phyloP scores from a whole-genome alignment of 2,113 vertebrate genomes.

The Silurus meridionalis region DNA sequence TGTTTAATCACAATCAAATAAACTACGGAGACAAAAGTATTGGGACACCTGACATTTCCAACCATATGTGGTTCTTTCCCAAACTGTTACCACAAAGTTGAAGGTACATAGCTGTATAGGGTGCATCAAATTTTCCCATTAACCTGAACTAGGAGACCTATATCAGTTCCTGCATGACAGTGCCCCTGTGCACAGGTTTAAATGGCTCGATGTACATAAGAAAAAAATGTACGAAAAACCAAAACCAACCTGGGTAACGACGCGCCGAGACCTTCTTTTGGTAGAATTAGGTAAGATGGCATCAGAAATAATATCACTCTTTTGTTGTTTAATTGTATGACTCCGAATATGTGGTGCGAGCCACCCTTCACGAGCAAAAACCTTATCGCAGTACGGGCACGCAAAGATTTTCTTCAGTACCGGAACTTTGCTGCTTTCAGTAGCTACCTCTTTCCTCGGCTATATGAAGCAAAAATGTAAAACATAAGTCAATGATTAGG shows the following conservation, averaged over 20 bases:
- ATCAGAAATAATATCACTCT: not conserved
- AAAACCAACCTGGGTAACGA: conserved; percentile 19
- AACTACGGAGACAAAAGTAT: not conserved
- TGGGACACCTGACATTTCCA: not conserved
- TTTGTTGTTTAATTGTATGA: conserved; percentile 21
- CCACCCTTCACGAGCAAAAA: conserved; percentile 44
- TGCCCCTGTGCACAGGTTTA: not conserved
- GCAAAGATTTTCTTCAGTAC: conserved; percentile 38
- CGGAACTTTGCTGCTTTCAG: conserved; percentile 4
- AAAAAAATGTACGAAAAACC: not conserved
- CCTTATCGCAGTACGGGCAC: conserved; percentile 39
- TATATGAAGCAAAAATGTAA: conserved; percentile 6
- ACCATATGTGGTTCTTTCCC: not conserved
- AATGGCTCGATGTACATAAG: no score
- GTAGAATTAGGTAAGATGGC: not conserved
- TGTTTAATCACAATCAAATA: no score
- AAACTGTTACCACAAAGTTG: not conserved
- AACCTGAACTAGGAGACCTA: not conserved
- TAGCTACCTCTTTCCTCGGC: conserved; percentile 2
- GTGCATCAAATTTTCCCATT: not conserved
- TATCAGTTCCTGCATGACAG: not conserved
- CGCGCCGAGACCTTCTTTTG: conserved; percentile 8
- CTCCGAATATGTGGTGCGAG: conserved; percentile 32
- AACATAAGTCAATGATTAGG: not conserved
- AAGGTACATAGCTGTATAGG: not conserved